These are phyloP conservation scores for Mustelus asterias DNA, from an alignment of 2,113 vertebrate genomes.

Conservation along the genomic window DNA sequence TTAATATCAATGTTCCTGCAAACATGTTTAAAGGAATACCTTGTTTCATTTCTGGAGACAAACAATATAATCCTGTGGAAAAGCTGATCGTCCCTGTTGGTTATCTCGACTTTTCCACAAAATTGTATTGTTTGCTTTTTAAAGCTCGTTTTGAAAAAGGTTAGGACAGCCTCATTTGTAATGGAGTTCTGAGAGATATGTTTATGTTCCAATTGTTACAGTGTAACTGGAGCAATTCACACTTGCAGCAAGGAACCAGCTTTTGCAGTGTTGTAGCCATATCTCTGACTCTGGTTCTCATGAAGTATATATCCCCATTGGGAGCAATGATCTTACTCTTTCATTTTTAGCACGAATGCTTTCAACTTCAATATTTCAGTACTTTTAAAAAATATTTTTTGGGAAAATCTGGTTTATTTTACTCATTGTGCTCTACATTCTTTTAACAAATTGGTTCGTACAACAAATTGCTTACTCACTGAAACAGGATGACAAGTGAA, in stretches of 20 bases:
- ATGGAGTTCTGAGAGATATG: not conserved
- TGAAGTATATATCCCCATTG: not conserved
- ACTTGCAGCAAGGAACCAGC: not conserved
- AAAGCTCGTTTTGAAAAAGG: not conserved
- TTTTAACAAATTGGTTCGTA: not conserved
- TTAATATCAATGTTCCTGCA: not conserved
- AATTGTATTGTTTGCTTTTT: not conserved
- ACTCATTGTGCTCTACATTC: not conserved
- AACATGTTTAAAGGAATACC: not conserved
- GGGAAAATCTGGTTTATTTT: not conserved
- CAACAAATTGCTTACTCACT: not conserved
- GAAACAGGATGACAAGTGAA: not conserved
- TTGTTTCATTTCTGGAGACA: not conserved
- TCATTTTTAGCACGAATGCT: not conserved
- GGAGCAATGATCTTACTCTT: not conserved
- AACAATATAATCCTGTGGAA: not conserved
- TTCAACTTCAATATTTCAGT: not conserved
- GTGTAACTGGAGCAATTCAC: not conserved
- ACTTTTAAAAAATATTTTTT: not conserved
- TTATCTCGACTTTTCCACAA: not conserved
- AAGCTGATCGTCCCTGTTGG: not conserved
- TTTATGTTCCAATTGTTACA: not conserved
- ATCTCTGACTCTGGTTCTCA: not conserved
- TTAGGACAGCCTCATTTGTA: not conserved
- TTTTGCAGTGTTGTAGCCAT: too few relatives aligned